These are phyloP conservation scores for Ligdia adustata DNA, from an alignment of 2,888 invertebrate species.

Conservation along the genomic window DNA sequence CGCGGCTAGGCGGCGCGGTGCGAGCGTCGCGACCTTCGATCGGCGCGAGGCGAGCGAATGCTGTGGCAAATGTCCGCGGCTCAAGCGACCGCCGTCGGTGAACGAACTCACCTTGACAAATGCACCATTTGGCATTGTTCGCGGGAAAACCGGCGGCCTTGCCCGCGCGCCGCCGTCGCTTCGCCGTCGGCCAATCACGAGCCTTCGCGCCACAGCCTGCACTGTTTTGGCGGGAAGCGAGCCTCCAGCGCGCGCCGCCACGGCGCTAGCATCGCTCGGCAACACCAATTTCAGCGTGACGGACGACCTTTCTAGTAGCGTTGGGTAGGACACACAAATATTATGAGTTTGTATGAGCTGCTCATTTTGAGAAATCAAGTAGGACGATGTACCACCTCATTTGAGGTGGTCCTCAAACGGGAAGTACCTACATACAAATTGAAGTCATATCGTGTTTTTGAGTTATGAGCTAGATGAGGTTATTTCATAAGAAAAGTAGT, in stretches of 20 bases:
- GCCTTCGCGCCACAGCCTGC: slow-evolving; percentile 82
- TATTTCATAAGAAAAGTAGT: too few species aligned
- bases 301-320: slow-evolving; percentile 66
- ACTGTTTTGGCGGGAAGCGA: slow-evolving; percentile 72
- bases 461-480: too few species aligned
- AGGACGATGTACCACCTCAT: too few species aligned
- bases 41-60: slow-evolving; percentile 65
- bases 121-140: slow-evolving; percentile 85
- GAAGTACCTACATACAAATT: too few species aligned
- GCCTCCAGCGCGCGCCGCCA: slow-evolving; percentile 43
- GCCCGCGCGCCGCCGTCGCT: slow-evolving; percentile 73
- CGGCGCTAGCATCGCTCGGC: slow-evolving; percentile 52
- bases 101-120: slow-evolving; percentile 85
- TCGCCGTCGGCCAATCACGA: slow-evolving; percentile 66
- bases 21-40: slow-evolving; percentile 68
- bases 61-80: slow-evolving; percentile 64
- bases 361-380: too few species aligned
- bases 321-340: too few species aligned
- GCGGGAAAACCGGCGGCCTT: slow-evolving; percentile 84
- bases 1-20: slow-evolving; percentile 20
- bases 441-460: too few species aligned
- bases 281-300: slow-evolving; percentile 60
- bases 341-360: too few species aligned
- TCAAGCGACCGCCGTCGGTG: slow-evolving; percentile 78
- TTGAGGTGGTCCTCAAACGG: too few species aligned